Conservation (phyloP, 2,888 invertebrate genomes). For the Nymphalis c-album region DNA sequence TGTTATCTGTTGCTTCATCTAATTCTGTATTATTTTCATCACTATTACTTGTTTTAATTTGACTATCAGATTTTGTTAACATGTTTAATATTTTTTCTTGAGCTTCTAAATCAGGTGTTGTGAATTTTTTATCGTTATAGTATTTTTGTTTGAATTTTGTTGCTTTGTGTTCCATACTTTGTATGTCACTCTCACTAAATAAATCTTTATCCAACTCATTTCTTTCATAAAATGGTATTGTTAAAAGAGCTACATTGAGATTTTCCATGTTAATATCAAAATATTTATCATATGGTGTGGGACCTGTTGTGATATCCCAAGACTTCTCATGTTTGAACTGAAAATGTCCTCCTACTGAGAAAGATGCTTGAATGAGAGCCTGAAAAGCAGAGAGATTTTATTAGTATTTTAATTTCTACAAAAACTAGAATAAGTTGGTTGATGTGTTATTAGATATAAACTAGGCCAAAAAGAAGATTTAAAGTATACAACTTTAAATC, state of each 20-base stretch:
- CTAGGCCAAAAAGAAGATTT: too few species aligned
- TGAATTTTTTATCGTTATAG: slow-evolving; percentile 61
- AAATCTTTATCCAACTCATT: slow-evolving; percentile 57
- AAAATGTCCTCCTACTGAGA: slow-evolving; percentile 73
- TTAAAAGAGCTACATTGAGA: slow-evolving; percentile 61
- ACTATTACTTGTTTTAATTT: slow-evolving; percentile 15
- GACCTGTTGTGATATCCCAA: slow-evolving; percentile 64
- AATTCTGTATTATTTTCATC: slow-evolving; percentile 19
- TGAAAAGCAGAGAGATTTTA: slow-evolving; percentile 35
- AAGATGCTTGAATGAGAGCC: slow-evolving; percentile 69
- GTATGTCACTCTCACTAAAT: slow-evolving; percentile 63
- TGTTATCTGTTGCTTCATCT: slow-evolving; percentile 19
- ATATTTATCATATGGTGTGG: slow-evolving; percentile 71
- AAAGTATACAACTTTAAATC: too few species aligned
- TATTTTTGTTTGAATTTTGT: slow-evolving; percentile 69
- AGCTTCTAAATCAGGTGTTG: slow-evolving; percentile 60
- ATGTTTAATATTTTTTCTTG: slow-evolving; percentile 55
- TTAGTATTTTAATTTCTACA: neutral
- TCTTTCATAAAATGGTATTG: slow-evolving; percentile 72
- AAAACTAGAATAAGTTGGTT: neutral
- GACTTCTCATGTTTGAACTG: slow-evolving; percentile 79
- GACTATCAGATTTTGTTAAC: slow-evolving; percentile 28
- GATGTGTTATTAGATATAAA: too few species aligned
- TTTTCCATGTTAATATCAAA: slow-evolving; percentile 71
- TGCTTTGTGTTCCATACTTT: slow-evolving; percentile 67